Base-by-base conservation (phyloP, 2,797 vertebrate genomes). In the Arremon aurantiirostris region DNA sequence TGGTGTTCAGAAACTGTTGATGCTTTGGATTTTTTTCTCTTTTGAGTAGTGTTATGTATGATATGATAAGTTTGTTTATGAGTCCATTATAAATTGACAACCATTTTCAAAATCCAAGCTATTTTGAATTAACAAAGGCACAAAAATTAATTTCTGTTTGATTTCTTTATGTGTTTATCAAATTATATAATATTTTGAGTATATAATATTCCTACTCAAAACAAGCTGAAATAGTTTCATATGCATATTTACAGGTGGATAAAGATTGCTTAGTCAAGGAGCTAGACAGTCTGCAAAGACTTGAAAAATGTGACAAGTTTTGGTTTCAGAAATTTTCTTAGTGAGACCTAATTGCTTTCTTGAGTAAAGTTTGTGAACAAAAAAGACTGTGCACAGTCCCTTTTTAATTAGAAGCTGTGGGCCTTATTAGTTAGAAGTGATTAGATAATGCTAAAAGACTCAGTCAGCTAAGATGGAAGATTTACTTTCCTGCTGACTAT, bases 381-480 rank as follows among this genome's bases (percentile, higher is more conserved):
- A 77, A 53, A 50, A 64, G 41, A 59, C 55, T 72, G 12, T 39
- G 49, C 47, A 23, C 37, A 22, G 50, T 57, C 42, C 35, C 34
- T 73, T 90, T 92, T 93, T 93, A 95, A 93, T 84, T 96, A 77
- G 94, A 81, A 92, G 72, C 90, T 92, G 11, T 89, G 95, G 89
- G 86, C 85, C 82, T 94, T 93, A 61, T 96, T 95, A 84, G 65
- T 80, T 90, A 53, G 50, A 90, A 41, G 7, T 46, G 65, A 68
- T 95, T 85, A 89, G 46, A 80, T 46, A 64, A 5, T 47, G 49
- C n/a, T 91, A 41, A 73, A 94, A 90, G 59, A 77, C 37, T 30
- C 52, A 66, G 53, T 90, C 59, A 82, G 28, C 70, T 87, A 59
- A 80, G 56, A 77, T 30, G 24, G 59, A 90, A 91, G 89, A 88